A percentile compares a stretch with the other conserved stretches of the same genome.
Evolutionary conservation across 2,113 vertebrate species (phyloP).

Genomic region (Polyodon spathula): DNA sequence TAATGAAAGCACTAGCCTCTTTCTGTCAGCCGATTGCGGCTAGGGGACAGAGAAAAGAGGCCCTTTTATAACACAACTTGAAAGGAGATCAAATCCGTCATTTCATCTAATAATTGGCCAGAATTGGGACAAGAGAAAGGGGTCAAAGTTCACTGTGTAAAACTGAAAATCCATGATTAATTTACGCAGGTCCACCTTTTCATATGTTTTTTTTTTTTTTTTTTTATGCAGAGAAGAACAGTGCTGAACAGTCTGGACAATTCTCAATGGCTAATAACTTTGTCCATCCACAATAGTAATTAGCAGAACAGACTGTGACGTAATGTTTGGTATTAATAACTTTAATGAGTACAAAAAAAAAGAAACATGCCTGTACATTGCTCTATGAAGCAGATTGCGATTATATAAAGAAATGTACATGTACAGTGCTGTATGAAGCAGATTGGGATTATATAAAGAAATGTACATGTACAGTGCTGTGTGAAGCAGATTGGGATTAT

Average conservation of each 20-base stretch:
- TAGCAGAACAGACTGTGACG: too few relatives aligned
- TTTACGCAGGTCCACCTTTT: constrained; percentile 40
- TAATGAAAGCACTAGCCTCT: constrained; percentile 83
- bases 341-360: too few relatives aligned
- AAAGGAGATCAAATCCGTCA: constrained; percentile 86
- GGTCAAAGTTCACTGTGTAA: constrained; percentile 67
- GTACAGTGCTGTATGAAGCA: too few relatives aligned
- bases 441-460: too few relatives aligned
- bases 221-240: neutral
- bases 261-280: neutral
- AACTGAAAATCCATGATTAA: constrained; percentile 64
- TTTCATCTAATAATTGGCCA: constrained; percentile 84
- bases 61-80: constrained; percentile 72
- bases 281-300: neutral
- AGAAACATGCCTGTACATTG: too few relatives aligned
- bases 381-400: too few relatives aligned
- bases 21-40: constrained; percentile 72
- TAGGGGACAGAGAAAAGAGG: constrained; percentile 71
- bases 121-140: constrained; percentile 64
- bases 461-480: too few relatives aligned
- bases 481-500: too few relatives aligned
- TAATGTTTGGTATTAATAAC: too few relatives aligned
- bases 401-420: too few relatives aligned
- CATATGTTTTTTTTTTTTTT: neutral
- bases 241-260: neutral